Conservation (phyloP, 2,888 invertebrate species). For the Phyllotreta cruciferae region DNA sequence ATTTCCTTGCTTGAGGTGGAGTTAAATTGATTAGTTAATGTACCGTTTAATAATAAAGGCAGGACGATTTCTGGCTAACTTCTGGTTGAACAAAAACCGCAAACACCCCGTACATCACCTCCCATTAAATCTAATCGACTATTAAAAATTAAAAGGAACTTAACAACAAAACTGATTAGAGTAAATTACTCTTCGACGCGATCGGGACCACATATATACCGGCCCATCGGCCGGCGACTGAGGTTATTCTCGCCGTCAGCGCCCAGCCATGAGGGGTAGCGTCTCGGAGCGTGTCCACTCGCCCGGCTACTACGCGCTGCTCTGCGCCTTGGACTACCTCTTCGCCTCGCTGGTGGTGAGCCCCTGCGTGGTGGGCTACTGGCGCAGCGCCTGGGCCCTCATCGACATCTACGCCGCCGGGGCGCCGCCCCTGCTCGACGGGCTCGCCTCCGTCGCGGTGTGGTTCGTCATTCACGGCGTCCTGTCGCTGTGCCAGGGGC, state of each 20-base stretch:
- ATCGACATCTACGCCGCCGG: slow-evolving; percentile 76
- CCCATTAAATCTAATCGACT: too few species aligned
- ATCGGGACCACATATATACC: too few species aligned
- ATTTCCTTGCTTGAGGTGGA: too few species aligned
- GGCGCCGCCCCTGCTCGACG: slow-evolving; percentile 66
- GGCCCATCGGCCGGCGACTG: too few species aligned
- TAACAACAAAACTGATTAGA: too few species aligned
- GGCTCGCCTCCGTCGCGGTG: slow-evolving; percentile 71
- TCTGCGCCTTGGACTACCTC: slow-evolving; percentile 74
- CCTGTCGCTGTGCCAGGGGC: slow-evolving; percentile 73
- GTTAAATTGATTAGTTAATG: too few species aligned
- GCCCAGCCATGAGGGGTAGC: neutral
- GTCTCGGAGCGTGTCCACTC: slow-evolving; percentile 40
- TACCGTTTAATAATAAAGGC: too few species aligned
- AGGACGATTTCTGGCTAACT: slow-evolving; percentile 18
- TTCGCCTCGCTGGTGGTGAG: slow-evolving; percentile 78
- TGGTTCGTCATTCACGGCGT: slow-evolving; percentile 74
- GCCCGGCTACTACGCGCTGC: slow-evolving; percentile 61
- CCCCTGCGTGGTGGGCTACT: slow-evolving; percentile 83
- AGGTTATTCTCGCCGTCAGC: neutral
- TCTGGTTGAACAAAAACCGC: neutral
- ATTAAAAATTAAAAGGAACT: too few species aligned
- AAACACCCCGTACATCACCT: too few species aligned
- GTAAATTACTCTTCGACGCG: too few species aligned
- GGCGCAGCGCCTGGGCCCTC: slow-evolving; percentile 86